Evolutionary conservation across 2,113 vertebrate genomes (phyloP).

Genomic region (Halcyon senegalensis): DNA sequence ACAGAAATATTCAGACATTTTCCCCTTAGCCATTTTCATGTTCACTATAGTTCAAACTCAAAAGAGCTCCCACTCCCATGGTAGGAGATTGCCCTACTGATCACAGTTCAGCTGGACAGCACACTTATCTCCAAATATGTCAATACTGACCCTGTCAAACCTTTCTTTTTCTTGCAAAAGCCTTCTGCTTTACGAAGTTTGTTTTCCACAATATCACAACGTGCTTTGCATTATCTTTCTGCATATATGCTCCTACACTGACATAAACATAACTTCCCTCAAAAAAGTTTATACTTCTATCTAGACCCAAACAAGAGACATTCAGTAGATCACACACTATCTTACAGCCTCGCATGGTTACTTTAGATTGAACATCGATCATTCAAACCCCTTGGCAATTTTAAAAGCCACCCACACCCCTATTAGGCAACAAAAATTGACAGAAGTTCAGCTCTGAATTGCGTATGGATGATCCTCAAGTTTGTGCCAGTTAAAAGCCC

Average conservation of each 20-base stretch:
- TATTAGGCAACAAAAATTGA: background rate
- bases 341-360: background rate
- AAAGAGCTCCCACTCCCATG: background rate
- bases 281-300: background rate
- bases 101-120: background rate
- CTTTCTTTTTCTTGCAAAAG: background rate
- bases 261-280: background rate
- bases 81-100: background rate
- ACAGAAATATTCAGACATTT: background rate
- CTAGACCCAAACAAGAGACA: background rate
- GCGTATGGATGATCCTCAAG: background rate
- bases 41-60: background rate
- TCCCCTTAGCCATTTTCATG: background rate
- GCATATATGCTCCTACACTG: background rate
- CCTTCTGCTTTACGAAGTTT: background rate
- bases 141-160: background rate
- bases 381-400: background rate
- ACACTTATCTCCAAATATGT: background rate
- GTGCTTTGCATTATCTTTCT: background rate
- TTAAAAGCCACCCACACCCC: background rate
- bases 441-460: background rate
- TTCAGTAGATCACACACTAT: background rate
- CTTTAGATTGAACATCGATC: background rate
- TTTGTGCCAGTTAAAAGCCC: background rate
- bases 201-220: background rate